Conservation (phyloP, 23 tunicate species). For the Oikopleura vanhoeffeni region DNA sequence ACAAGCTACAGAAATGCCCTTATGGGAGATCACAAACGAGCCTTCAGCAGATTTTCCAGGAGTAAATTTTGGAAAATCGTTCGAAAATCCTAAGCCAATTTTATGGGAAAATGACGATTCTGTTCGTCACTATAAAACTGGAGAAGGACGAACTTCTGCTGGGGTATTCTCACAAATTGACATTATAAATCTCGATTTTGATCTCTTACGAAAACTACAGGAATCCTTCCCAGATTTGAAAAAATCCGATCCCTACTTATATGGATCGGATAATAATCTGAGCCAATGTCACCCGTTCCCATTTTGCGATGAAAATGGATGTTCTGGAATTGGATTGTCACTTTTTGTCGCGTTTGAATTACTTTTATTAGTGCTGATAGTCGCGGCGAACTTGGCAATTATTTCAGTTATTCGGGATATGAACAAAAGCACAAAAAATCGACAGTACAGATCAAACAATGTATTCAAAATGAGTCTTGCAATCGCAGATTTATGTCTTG, state of each 20-base stretch:
- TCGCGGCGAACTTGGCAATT: neutral
- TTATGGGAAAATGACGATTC: too few species aligned
- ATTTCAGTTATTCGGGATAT: constrained; percentile 4
- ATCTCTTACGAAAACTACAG: too few species aligned
- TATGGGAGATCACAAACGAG: neutral
- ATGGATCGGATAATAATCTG: too few species aligned
- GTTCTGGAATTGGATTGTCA: neutral
- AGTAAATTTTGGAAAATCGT: neutral
- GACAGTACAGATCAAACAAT: neutral
- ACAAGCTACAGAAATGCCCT: neutral
- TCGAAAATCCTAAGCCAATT: too few species aligned
- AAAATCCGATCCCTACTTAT: too few species aligned
- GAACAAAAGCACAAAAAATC: neutral
- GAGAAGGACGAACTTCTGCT: too few species aligned
- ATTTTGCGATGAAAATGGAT: constrained; percentile 4
- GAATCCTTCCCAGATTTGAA: too few species aligned
- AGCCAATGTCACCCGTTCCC: neutral
- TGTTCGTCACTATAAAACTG: too few species aligned
- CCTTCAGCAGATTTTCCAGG: too few species aligned
- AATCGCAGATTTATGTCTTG: neutral
- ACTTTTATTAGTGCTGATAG: neutral
- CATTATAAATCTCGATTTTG: too few species aligned
- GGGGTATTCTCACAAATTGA: too few species aligned
- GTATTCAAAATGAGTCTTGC: neutral
- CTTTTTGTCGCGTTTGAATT: neutral